Evolutionary conservation across 2,113 vertebrate genomes (phyloP).

Genomic region (Taxidea taxus): DNA sequence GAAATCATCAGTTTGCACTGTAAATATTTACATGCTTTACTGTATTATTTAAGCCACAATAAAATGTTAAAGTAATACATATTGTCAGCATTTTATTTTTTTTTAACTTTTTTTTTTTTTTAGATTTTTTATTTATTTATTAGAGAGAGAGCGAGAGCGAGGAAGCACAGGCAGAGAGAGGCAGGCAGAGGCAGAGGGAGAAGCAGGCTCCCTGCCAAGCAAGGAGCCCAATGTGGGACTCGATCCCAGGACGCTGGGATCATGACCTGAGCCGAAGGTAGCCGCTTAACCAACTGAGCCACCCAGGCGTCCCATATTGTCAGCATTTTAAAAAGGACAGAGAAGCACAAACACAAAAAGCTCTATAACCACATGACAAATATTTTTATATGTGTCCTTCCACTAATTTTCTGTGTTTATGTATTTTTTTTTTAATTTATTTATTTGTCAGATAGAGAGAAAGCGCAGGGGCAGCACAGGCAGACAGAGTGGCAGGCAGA

Average conservation of each 20-base stretch:
- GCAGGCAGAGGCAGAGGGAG: too few species aligned
- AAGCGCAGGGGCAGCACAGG: too few species aligned
- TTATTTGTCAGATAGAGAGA: too few species aligned
- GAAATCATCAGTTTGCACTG: not conserved
- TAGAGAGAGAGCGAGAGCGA: too few species aligned
- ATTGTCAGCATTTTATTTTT: not conserved
- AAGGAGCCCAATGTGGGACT: too few species aligned
- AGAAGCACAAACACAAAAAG: not conserved
- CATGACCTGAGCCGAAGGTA: too few species aligned
- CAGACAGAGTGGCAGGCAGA: too few species aligned
- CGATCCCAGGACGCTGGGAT: too few species aligned
- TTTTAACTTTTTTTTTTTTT: not conserved
- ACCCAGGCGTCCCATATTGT: not conserved
- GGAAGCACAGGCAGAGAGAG: too few species aligned
- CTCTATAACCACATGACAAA: not conserved
- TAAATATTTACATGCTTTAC: not conserved
- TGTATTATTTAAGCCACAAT: not conserved
- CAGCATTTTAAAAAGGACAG: not conserved
- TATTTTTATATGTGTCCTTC: not conserved
- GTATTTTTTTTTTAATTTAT: not conserved
- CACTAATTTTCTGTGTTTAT: not conserved
- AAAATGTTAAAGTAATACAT: not conserved
- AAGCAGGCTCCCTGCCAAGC: too few species aligned
- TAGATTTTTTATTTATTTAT: too few species aligned
- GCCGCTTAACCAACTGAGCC: too few species aligned